Conservation (phyloP, 2,797 vertebrate species). For the Sylvilagus floridanus region DNA sequence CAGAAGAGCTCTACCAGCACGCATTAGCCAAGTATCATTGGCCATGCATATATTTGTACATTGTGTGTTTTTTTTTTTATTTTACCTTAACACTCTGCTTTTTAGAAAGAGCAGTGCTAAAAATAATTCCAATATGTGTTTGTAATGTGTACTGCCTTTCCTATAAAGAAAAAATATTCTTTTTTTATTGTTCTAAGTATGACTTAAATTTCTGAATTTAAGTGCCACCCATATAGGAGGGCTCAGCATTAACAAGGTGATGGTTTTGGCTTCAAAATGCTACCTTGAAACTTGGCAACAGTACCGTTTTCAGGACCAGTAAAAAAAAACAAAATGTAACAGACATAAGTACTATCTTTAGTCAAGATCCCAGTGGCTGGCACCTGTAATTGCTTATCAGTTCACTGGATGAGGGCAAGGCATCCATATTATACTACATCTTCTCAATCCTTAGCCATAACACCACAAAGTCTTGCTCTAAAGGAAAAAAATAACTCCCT, state of each 20-base stretch:
- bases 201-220: neutral
- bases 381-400: neutral
- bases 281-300: neutral
- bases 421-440: fast-evolving
- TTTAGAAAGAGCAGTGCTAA: neutral
- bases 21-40: neutral
- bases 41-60: neutral
- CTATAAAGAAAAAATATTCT: neutral
- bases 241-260: neutral
- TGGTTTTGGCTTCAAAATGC: neutral
- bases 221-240: neutral
- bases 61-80: neutral
- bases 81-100: neutral
- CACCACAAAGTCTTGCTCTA: neutral
- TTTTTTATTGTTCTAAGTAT: neutral
- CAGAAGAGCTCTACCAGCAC: neutral
- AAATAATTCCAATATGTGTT: neutral
- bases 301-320: neutral
- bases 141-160: neutral
- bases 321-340: neutral
- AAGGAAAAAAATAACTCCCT: neutral
- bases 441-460: neutral
- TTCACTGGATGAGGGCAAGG: neutral
- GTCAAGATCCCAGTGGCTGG: neutral
- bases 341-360: neutral